A percentile compares a stretch with the other conserved stretches of the same genome.
Evolutionary conservation across 2,888 invertebrate species (phyloP).

Genomic region (Lasioglossum figueresi): DNA sequence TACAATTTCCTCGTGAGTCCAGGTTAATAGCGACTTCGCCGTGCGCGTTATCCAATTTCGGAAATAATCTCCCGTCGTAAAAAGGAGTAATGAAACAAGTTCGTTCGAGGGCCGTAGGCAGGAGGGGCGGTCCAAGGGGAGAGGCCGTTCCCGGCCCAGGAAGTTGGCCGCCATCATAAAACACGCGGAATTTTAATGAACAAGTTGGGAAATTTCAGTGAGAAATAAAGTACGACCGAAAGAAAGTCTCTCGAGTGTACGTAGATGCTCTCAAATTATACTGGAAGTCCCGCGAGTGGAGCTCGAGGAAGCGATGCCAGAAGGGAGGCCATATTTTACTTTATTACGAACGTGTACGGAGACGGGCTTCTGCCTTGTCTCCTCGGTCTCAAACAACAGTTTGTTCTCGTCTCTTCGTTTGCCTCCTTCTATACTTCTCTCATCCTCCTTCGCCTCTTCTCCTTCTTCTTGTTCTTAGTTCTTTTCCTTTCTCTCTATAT

Average conservation of each 20-base stretch:
- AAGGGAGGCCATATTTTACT: conserved; percentile 46
- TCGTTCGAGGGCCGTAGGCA: conserved; percentile 25
- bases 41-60: conserved; percentile 48
- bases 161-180: conserved; percentile 50
- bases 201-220: conserved; percentile 58
- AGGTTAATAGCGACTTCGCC: conserved; percentile 7
- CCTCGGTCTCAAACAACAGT: conserved; percentile 36
- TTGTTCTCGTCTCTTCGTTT: not conserved
- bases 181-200: conserved; percentile 61
- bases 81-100: conserved; percentile 52
- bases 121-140: not conserved
- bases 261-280: conserved; percentile 61
- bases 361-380: conserved; percentile 15
- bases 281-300: conserved; percentile 42
- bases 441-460: not conserved
- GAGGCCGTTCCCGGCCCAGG: conserved; percentile 13
- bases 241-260: conserved; percentile 52
- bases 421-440: not conserved
- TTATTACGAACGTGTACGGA: conserved; percentile 51
- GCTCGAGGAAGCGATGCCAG: conserved; percentile 49
- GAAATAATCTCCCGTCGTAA: conserved; percentile 51
- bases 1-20: not conserved
- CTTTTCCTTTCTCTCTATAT: conserved; percentile 4
- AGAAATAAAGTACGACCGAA: conserved; percentile 50
- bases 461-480: not conserved